Percentiles rank a stretch among this genome's conserved stretches.
Conservation (phyloP, 2,888 invertebrate species). For the Vesta saturnalis region DNA sequence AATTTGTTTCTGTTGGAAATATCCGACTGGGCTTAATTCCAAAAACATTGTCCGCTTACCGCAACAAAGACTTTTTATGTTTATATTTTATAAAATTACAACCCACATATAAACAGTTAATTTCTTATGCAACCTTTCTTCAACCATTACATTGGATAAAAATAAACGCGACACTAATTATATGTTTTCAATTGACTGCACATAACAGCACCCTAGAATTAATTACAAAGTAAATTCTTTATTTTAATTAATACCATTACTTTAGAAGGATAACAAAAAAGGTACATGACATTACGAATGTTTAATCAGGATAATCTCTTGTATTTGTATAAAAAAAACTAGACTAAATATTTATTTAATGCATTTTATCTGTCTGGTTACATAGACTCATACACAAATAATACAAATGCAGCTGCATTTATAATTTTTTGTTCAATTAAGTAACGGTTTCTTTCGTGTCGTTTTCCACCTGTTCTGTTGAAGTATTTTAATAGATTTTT, state of each 20-base stretch:
- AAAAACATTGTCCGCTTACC: no score
- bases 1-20: no score
- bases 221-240: neutral
- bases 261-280: neutral
- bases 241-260: neutral
- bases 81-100: no score
- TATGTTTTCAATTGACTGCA: neutral
- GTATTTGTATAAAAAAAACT: neutral
- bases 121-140: no score
- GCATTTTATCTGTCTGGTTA: conserved; percentile 12
- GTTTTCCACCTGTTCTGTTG: conserved; percentile 27
- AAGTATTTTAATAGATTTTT: conserved; percentile 1
- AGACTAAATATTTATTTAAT: conserved; percentile 7
- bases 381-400: neutral
- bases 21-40: no score
- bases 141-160: no score
- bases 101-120: no score
- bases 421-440: conserved; percentile 23
- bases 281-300: neutral
- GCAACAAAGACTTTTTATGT: no score
- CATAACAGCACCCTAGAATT: no score
- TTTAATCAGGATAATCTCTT: conserved; percentile 1
- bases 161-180: neutral
- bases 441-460: conserved; percentile 31
- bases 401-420: conserved; percentile 21